Conservation (phyloP, 2,113 vertebrate genomes). For the Vanacampus margaritifer region DNA sequence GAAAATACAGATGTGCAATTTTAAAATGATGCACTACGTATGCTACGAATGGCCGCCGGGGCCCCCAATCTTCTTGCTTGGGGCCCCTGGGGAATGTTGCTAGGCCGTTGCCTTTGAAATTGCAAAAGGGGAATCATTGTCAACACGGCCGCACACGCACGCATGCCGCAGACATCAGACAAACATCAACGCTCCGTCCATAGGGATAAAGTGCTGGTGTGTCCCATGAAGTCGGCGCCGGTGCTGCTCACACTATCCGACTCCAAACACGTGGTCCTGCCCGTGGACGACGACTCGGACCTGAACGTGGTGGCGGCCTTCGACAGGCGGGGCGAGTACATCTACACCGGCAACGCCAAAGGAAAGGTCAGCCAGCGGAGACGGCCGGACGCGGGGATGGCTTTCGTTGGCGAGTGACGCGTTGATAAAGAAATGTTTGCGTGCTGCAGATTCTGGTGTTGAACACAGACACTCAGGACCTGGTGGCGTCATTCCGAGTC, state of each 20-base stretch:
- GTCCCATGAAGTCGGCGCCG: constrained; percentile 97
- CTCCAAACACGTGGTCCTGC: constrained; percentile 93
- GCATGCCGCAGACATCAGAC: too few species aligned
- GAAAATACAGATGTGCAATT: too few species aligned
- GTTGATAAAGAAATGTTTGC: not conserved
- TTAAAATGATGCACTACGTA: too few species aligned
- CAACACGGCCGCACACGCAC: too few species aligned
- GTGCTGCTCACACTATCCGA: constrained; percentile 93
- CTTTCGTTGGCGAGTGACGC: not conserved
- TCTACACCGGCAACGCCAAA: constrained; percentile 97
- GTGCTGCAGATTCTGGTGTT: constrained; percentile 87
- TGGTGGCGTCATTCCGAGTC: constrained; percentile 96
- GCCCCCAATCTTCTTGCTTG: too few species aligned
- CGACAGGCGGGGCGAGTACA: constrained; percentile 92
- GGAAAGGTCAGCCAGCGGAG: constrained; percentile 83
- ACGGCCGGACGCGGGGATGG: too few species aligned
- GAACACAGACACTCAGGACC: constrained; percentile 92
- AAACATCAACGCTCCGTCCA: not conserved
- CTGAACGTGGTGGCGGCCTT: constrained; percentile 98
- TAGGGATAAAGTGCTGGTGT: constrained; percentile 95
- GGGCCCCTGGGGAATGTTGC: too few species aligned
- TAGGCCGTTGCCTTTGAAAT: too few species aligned
- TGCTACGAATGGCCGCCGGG: too few species aligned
- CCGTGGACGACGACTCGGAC: constrained; percentile 97
- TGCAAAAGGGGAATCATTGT: too few species aligned